Conservation (phyloP, 2,113 vertebrate genomes). For the Nipponia nippon region DNA sequence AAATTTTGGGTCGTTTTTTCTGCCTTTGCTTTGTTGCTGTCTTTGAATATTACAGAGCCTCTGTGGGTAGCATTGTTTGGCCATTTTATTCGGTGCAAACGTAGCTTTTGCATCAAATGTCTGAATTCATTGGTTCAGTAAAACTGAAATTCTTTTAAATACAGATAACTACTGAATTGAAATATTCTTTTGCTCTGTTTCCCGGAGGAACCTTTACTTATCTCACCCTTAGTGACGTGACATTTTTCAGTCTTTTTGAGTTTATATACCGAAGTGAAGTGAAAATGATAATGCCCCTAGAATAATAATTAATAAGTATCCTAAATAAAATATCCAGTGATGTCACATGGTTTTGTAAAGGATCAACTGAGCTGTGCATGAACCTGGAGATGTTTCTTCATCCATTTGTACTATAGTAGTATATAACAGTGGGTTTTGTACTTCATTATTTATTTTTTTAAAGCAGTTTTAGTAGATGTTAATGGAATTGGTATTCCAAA, state of each 20-base stretch:
- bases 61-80: neutral
- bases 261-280: neutral
- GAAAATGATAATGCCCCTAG: neutral
- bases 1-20: neutral
- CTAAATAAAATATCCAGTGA: neutral
- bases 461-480: constrained; percentile 58
- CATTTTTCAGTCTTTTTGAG: neutral
- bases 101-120: neutral
- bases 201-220: neutral
- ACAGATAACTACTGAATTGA: neutral
- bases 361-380: neutral
- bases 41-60: neutral
- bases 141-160: neutral
- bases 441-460: constrained; percentile 69
- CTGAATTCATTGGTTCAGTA: neutral
- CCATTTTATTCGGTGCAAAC: neutral
- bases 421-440: constrained; percentile 33
- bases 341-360: neutral
- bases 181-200: neutral
- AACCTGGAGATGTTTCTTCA: constrained; percentile 3
- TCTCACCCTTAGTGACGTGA: neutral
- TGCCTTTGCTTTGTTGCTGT: neutral
- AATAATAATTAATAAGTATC: neutral
- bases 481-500: constrained; percentile 41
- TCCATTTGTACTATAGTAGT: constrained; percentile 34